Percentiles rank a stretch among this genome's conserved stretches.
Evolutionary conservation across 2,113 vertebrate genomes (phyloP).

Genomic region (Peromyscus leucopus): DNA sequence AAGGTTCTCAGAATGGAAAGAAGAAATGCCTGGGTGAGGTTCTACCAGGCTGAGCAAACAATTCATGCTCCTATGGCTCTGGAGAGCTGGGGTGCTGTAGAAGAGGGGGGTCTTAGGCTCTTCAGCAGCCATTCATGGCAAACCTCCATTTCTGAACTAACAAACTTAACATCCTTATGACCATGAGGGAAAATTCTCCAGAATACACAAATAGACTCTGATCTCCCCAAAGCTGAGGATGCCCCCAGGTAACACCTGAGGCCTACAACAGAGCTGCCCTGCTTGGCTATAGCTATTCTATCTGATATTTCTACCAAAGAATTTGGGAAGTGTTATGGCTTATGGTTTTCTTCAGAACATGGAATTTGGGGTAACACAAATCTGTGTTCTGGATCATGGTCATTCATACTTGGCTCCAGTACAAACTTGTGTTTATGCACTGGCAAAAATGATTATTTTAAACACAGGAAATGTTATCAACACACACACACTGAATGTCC

Average conservation of each 20-base stretch:
- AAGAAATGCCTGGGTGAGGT: neutral
- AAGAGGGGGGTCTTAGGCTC: neutral
- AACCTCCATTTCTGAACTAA: neutral
- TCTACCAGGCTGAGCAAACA: neutral
- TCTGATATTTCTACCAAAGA: no score
- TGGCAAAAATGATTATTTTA: neutral
- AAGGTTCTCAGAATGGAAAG: neutral
- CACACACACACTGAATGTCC: neutral
- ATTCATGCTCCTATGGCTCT: neutral
- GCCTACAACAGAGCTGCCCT: neutral
- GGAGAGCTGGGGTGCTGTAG: neutral
- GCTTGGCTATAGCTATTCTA: neutral
- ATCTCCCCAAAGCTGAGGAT: neutral
- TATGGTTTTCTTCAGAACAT: neutral
- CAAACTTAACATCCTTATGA: no score
- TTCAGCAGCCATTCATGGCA: neutral
- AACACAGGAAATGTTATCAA: neutral
- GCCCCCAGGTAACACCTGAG: no score
- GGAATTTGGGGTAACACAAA: neutral
- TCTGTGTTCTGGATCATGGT: neutral
- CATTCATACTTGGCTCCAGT: neutral
- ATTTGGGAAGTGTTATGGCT: neutral
- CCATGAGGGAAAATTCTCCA: neutral
- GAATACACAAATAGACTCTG: neutral
- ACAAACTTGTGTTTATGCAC: neutral